These are phyloP conservation scores for Anthophora plumipes DNA, from an alignment of 2,888 invertebrate genomes.

Conservation along the genomic window DNA sequence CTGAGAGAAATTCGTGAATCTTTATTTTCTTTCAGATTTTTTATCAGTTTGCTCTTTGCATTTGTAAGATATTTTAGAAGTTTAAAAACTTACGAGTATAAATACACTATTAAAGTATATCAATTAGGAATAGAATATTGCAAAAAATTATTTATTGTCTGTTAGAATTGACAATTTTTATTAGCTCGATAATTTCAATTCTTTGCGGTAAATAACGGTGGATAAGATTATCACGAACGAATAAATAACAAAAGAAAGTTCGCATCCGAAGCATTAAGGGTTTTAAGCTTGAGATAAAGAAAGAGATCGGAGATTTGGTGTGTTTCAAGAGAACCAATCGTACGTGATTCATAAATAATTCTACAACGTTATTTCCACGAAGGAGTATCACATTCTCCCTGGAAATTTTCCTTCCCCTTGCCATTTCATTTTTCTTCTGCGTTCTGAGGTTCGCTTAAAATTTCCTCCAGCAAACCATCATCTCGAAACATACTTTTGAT, in stretches of 20 bases:
- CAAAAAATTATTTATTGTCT: too few species aligned
- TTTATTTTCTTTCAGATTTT: too few species aligned
- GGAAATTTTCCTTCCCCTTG: conserved; percentile 5
- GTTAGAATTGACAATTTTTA: too few species aligned
- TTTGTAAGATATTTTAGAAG: too few species aligned
- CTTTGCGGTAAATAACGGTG: neutral
- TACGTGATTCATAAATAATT: conserved; percentile 43
- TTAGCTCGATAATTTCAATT: neutral
- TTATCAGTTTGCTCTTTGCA: too few species aligned
- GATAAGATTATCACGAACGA: too few species aligned
- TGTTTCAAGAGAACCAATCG: conserved; percentile 1
- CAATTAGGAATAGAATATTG: too few species aligned
- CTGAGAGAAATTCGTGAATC: too few species aligned
- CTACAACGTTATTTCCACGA: neutral
- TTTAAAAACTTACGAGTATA: too few species aligned
- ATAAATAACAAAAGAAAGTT: neutral
- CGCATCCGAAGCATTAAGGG: neutral
- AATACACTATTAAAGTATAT: too few species aligned
- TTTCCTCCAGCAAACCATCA: neutral
- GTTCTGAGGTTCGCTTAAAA: conserved; percentile 3
- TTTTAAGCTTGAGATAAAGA: neutral
- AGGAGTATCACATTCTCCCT: conserved; percentile 5
- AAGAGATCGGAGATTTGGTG: conserved; percentile 8
- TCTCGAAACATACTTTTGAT: conserved; percentile 16
- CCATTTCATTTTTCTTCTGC: neutral